Evolutionary conservation across 2,888 invertebrate species (phyloP).

Genomic region (Trachelus stipa): DNA sequence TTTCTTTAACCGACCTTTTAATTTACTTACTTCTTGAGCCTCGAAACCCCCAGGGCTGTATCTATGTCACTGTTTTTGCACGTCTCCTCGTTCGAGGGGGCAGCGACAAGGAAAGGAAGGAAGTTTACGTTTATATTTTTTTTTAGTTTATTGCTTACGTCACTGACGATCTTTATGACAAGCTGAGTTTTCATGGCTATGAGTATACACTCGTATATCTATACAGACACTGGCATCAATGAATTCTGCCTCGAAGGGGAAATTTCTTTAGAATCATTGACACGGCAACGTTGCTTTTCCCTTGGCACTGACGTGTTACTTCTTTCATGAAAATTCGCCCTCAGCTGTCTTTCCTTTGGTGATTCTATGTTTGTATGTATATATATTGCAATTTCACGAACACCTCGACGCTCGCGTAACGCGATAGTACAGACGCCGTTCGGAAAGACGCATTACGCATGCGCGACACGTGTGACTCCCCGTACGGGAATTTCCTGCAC

Average conservation of each 20-base stretch:
- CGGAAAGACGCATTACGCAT: not conserved
- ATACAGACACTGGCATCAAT: not conserved
- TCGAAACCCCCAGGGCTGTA: no score
- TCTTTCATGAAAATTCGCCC: no score
- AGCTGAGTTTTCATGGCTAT: not conserved
- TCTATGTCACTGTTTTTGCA: not conserved
- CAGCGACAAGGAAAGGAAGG: no score
- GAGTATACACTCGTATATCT: not conserved
- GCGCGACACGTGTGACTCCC: not conserved
- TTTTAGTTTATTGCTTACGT: no score
- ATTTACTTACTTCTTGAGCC: no score
- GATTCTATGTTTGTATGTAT: not conserved
- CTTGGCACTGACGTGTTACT: not conserved
- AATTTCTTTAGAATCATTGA: not conserved
- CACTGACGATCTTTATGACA: not conserved
- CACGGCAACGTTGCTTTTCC: not conserved
- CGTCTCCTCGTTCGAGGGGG: no score
- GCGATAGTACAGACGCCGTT: not conserved
- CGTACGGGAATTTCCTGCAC: constrained; percentile 9
- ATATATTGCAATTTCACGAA: not conserved
- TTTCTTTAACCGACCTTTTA: not conserved
- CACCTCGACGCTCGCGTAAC: not conserved
- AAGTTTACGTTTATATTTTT: no score
- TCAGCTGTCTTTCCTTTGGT: not conserved
- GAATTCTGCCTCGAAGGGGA: not conserved